Base-by-base conservation (phyloP, 1,140 invertebrate genomes). In the Cydia fagiglandana region DNA sequence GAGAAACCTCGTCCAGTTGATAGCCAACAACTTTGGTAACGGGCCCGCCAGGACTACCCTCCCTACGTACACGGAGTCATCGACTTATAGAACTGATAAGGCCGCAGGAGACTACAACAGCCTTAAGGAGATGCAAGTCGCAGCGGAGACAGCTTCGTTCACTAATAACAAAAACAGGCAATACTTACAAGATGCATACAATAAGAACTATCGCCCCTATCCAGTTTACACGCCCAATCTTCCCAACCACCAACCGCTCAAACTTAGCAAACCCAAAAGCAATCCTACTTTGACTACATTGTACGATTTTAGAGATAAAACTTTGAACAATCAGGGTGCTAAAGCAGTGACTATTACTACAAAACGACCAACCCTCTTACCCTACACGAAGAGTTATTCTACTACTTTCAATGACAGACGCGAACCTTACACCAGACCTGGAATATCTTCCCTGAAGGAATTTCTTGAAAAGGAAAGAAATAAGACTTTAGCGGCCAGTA, bases 61-160 rank as follows among this genome's bases (percentile, higher is more conserved):
- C 34, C 83, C 90, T 1, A 85, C 88, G 7, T 93, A 88, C 70
- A 84, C 82, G 9, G 86, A 93, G 76, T 79, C 84, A 30, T 83
- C 89, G n/a, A 86, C 89, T 4, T 89, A 84, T 45, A 86, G 88
- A 81, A 83, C 83, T 2, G 88, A 84, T 15, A 70, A 88, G 10
- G 74, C 81, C 2, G 84, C 79, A 2, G 83, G 84, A n/a, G 88
- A 91, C 74, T 85, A 84, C 73, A 90, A 85, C 64, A 86, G 81
- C 24, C 75, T 89, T 0, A 94, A 92, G 78, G 96, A 97, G 85
- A 94, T 94, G 74, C 96, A 97, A 87, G 94, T 96, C 2, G 94
- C 95, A 0, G 95, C 96, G 2, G 96, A 97, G 88, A 96, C 95
- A 2, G 95, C 96, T 0, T 96, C 96, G 0, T 96, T 96, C 83